Percentiles rank a stretch among this genome's conserved stretches.
Evolutionary conservation across 1,140 invertebrate species (phyloP).

Genomic region (Drosophila sturtevanti): DNA sequence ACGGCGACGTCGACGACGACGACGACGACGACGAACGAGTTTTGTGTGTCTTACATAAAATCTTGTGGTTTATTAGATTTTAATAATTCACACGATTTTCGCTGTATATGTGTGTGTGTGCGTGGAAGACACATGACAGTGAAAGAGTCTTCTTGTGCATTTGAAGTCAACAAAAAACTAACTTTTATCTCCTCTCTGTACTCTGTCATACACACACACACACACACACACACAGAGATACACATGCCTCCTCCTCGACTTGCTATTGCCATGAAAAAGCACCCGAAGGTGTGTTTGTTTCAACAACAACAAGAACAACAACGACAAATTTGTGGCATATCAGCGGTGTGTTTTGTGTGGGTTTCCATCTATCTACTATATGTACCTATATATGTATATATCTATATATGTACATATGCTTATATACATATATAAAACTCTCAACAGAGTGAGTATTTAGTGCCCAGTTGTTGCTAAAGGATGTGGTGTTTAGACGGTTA

Average conservation of each 20-base stretch:
- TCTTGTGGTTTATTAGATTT: slow-evolving; percentile 83
- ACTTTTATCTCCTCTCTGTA: slow-evolving; percentile 70
- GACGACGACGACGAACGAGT: slow-evolving; percentile 61
- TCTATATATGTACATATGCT: not conserved
- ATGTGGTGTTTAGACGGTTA: slow-evolving; percentile 20
- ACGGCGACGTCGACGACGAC: slow-evolving; percentile 31
- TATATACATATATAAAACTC: not conserved
- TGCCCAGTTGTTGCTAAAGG: slow-evolving; percentile 48
- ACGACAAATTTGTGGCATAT: slow-evolving; percentile 77
- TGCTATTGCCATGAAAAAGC: slow-evolving; percentile 37
- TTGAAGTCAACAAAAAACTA: slow-evolving; percentile 77
- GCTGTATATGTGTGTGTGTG: slow-evolving; percentile 19
- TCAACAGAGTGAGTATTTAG: not conserved
- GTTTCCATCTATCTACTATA: not conserved
- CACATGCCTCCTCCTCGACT: not conserved
- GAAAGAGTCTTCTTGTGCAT: slow-evolving; percentile 47
- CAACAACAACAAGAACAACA: slow-evolving; percentile 60
- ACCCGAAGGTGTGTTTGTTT: slow-evolving; percentile 78
- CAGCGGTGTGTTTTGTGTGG: slow-evolving; percentile 71
- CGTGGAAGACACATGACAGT: slow-evolving; percentile 71
- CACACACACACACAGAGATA: not conserved
- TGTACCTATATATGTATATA: not conserved
- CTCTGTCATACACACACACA: slow-evolving; percentile 10
- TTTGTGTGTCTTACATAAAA: slow-evolving; percentile 77
- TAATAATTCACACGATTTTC: slow-evolving; percentile 82